Evolutionary conservation across 2,113 vertebrate species (phyloP), one percentile per base, ranked within the genome.

Genomic region (Hepsetus odoe): DNA sequence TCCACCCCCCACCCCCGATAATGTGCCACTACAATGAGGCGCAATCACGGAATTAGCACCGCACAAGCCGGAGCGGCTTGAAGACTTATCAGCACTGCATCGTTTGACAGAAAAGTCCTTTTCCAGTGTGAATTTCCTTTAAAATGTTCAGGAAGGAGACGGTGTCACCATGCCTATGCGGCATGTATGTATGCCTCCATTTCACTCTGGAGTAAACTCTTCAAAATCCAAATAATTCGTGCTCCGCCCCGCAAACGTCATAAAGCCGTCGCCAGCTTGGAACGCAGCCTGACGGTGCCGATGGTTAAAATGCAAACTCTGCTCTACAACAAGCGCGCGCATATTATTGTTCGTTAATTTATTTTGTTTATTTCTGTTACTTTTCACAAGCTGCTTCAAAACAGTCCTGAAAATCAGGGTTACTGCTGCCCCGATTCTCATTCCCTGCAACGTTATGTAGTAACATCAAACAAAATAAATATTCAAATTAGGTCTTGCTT

Each of bases 21-120:
- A 83, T 83, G 68, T 51, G 28, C 64, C 49, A 72, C 70, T 61
- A 85, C 85, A 86, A 85, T 86, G 84, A 46, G 38, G 42, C 70
- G 61, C 74, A 84, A 85, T 87, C 82, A 84, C 40, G 79, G 79
- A 87, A 86, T 87, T 84, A 86, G 73, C n/a, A 46, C 59, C 38
- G 72, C 68, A 74, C 76, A 82, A 64, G 82, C 78, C 40, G 42
- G 66, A 76, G 79, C 62, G 67, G 66, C 74, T 76, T 51, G 40
- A 76, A 82, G 83, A 71, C 69, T 83, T 80, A 84, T 80, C 71
- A 86, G 77, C 55, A 55, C 46, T 51, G 61, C 80, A 70, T 76
- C 80, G 22, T 72, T 79, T 84, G 80, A 87, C 82, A 75, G 53
- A 53, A 42, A 68, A 66, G 69, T 59, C 56, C 75, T 82, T 80